phyloP scores from a whole-genome alignment of 2,888 invertebrate genomes.

The Amphipoea oculea region DNA sequence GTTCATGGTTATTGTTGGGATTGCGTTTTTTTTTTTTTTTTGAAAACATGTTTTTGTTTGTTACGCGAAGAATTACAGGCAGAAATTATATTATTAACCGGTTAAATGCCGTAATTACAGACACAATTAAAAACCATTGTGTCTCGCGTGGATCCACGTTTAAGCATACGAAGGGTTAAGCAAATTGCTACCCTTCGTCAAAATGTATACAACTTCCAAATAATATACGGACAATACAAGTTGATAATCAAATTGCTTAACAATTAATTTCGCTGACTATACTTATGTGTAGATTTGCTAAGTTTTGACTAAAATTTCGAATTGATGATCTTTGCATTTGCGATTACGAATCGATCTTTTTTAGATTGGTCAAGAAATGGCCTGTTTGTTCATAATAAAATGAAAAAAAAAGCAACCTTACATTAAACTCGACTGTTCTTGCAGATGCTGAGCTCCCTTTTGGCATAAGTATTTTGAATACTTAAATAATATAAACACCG shows the following conservation, averaged over 20 bases:
- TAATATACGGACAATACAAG: not conserved
- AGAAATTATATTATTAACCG: no score
- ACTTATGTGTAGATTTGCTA: not conserved
- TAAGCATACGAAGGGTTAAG: no score
- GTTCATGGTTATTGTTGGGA: not conserved
- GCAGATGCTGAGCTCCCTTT: no score
- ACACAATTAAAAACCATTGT: no score
- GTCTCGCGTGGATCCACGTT: no score
- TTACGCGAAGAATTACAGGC: not conserved
- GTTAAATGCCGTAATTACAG: no score
- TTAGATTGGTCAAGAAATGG: not conserved
- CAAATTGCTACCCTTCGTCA: not conserved
- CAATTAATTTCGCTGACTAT: not conserved
- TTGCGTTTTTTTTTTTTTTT: slow-evolving; percentile 4
- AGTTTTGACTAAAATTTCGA: not conserved
- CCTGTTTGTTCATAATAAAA: not conserved
- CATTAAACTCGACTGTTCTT: no score
- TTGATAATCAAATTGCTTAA: not conserved
- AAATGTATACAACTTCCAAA: not conserved
- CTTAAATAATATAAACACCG: no score
- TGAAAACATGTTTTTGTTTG: not conserved
- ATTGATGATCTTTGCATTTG: not conserved
- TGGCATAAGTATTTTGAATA: no score
- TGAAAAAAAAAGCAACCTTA: no score
- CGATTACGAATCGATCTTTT: not conserved